Percentiles rank a stretch among this genome's conserved stretches.
Conservation (phyloP, 2,888 invertebrate genomes). For the Cephus runcator region DNA sequence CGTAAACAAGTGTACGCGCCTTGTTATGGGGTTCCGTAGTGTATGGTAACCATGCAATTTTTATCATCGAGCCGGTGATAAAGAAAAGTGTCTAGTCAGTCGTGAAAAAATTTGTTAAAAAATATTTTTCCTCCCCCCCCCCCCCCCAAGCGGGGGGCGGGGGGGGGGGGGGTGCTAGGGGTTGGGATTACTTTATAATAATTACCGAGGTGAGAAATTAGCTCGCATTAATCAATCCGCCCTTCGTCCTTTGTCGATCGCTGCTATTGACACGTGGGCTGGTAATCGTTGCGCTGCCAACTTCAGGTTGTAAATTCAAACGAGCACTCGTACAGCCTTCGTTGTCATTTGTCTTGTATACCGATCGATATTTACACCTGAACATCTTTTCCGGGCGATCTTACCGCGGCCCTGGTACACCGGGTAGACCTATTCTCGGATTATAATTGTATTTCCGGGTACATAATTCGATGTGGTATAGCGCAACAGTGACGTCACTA, state of each 20-base stretch:
- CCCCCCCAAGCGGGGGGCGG: too few species aligned
- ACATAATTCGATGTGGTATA: not conserved
- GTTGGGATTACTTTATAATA: not conserved
- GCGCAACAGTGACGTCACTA: not conserved
- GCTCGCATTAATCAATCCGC: not conserved
- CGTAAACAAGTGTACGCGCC: not conserved
- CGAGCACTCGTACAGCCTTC: not conserved
- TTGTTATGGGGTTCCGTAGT: too few species aligned
- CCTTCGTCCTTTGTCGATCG: not conserved
- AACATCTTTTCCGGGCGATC: not conserved
- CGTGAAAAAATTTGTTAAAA: not conserved
- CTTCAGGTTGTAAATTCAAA: not conserved
- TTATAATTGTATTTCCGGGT: not conserved
- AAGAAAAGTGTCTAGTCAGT: not conserved
- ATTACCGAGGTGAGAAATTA: not conserved
- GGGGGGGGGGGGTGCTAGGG: not conserved
- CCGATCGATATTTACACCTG: not conserved
- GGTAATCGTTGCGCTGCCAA: not conserved
- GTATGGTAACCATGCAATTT: too few species aligned
- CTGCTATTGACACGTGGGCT: not conserved
- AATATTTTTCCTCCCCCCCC: not conserved
- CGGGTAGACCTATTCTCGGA: too few species aligned
- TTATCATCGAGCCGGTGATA: not conserved
- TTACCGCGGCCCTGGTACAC: not conserved
- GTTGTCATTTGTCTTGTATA: not conserved